phyloP scores from a whole-genome alignment of 2,888 invertebrate genomes.

The Rotaria macrura region DNA sequence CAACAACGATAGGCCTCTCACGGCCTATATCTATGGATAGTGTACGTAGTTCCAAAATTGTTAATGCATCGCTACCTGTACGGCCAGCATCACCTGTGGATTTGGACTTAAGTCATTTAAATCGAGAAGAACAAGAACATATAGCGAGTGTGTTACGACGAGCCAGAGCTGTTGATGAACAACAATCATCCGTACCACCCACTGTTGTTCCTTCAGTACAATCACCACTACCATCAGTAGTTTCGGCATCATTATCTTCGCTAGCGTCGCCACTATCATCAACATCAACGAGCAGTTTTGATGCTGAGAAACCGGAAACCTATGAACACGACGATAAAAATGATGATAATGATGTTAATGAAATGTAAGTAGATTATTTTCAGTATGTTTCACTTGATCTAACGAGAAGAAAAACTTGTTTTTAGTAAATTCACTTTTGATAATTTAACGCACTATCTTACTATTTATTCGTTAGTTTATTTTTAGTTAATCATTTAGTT shows the following conservation, averaged over 20 bases:
- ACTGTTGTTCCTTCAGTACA: neutral
- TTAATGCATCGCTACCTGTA: neutral
- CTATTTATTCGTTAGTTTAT: neutral
- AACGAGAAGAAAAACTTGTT: neutral
- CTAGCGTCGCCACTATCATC: neutral
- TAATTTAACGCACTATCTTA: neutral
- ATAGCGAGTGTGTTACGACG: neutral
- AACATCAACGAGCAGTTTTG: neutral
- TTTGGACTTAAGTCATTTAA: neutral
- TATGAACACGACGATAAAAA: neutral
- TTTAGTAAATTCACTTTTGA: neutral
- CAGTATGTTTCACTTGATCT: neutral
- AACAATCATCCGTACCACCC: neutral
- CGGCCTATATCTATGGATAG: neutral
- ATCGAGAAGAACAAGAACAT: conserved; percentile 15
- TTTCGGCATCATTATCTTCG: neutral
- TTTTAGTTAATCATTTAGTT: neutral
- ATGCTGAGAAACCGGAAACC: neutral
- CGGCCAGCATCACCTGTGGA: neutral
- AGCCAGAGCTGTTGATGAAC: neutral
- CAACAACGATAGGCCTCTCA: neutral
- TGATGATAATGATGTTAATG: neutral
- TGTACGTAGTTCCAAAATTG: neutral
- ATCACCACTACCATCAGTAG: neutral
- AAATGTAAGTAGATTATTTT: neutral